Percentiles rank a stretch among this genome's conserved stretches.
These are phyloP conservation scores for Eupithecia abbreviata DNA, from an alignment of 2,888 invertebrate genomes.

Conservation along the genomic window DNA sequence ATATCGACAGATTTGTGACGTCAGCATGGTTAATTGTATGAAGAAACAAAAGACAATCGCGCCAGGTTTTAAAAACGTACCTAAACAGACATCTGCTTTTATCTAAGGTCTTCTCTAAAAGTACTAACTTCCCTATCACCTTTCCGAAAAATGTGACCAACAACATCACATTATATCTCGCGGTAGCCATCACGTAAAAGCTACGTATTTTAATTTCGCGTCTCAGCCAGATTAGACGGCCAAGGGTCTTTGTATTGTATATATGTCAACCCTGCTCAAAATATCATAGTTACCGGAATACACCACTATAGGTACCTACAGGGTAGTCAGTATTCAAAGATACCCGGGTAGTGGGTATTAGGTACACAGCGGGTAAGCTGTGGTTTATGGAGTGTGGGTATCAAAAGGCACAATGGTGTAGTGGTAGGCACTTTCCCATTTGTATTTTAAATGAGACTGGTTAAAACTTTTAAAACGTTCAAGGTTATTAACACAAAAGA, in stretches of 20 bases:
- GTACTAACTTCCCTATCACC: not conserved
- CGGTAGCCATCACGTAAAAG: slow-evolving; percentile 20
- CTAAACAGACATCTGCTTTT: not conserved
- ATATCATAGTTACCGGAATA: slow-evolving; percentile 17
- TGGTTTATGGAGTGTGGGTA: not conserved
- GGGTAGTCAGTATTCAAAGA: slow-evolving; percentile 4
- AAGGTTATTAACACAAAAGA: too few relatives aligned
- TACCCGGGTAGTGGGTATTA: slow-evolving; percentile 1
- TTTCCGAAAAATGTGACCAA: not conserved
- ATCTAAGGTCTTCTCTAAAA: not conserved
- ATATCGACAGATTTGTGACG: too few relatives aligned
- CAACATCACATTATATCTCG: not conserved
- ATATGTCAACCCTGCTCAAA: slow-evolving; percentile 36
- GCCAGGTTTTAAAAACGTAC: too few relatives aligned
- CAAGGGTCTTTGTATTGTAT: slow-evolving; percentile 31
- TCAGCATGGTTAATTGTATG: too few relatives aligned
- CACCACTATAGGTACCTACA: not conserved
- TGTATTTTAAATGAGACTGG: not conserved
- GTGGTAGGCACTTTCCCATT: not conserved
- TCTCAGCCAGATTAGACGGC: slow-evolving; percentile 22
- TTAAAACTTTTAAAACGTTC: too few relatives aligned
- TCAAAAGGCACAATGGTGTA: not conserved
- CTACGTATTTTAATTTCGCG: slow-evolving; percentile 27
- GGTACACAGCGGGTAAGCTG: not conserved
- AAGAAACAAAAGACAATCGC: too few relatives aligned